phyloP scores from a whole-genome alignment of 2,113 vertebrate genomes.

The Microtus montanus region DNA sequence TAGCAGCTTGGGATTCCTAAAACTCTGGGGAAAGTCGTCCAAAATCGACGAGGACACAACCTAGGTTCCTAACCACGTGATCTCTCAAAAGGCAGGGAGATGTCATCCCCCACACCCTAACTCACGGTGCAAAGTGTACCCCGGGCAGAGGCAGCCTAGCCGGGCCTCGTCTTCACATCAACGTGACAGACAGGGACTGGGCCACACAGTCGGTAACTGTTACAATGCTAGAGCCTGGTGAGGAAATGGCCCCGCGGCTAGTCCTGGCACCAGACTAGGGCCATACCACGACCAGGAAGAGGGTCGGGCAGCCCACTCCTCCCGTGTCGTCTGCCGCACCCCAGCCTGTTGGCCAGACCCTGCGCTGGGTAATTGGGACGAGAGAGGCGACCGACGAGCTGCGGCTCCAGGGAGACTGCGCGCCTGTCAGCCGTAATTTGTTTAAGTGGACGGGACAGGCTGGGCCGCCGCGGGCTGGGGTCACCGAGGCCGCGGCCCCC shows the following conservation, averaged over 20 bases:
- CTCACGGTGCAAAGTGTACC: background rate
- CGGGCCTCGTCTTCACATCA: background rate
- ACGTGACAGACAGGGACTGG: background rate
- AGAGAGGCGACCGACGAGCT: constrained; percentile 75
- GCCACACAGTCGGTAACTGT: background rate
- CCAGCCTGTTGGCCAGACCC: constrained; percentile 39
- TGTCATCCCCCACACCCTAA: background rate
- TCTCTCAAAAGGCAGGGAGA: background rate
- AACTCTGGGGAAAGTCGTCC: background rate
- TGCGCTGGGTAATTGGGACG: constrained; percentile 78
- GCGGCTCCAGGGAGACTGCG: constrained; percentile 88
- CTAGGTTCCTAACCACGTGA: background rate
- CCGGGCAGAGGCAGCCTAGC: background rate
- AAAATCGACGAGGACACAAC: background rate
- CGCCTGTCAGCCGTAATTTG: constrained; percentile 91
- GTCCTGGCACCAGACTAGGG: background rate
- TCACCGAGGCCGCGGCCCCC: constrained; percentile 85
- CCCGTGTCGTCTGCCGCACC: background rate
- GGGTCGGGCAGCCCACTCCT: background rate
- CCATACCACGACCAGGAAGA: background rate
- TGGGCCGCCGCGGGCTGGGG: constrained; percentile 87
- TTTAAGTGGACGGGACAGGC: constrained; percentile 88
- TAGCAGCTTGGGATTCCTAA: background rate
- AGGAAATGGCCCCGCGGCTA: background rate
- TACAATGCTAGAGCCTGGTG: background rate